phyloP scores from a whole-genome alignment of 2,113 vertebrate species.

The Cephalopholis sonnerati region DNA sequence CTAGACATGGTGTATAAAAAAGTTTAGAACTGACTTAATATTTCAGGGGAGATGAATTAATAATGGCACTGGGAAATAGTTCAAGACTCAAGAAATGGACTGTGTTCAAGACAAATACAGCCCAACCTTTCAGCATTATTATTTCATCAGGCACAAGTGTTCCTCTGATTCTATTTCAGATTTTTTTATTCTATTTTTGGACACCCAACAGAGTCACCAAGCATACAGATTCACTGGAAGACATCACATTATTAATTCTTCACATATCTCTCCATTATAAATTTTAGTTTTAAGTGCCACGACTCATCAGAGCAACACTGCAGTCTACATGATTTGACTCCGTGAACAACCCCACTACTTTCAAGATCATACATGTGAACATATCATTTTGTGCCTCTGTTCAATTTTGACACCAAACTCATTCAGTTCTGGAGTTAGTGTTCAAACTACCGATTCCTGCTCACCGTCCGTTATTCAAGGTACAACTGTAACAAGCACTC shows the following conservation, averaged over 20 bases:
- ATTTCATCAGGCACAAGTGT: not conserved
- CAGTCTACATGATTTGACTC: not conserved
- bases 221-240: not conserved
- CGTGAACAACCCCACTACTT: too few relatives aligned
- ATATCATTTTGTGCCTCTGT: not conserved
- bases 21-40: not conserved
- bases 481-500: not conserved
- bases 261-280: not conserved
- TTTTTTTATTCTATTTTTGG: not conserved
- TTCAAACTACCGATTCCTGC: conserved; percentile 1
- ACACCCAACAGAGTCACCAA: not conserved
- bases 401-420: not conserved
- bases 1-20: not conserved
- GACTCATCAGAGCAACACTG: not conserved
- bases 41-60: not conserved
- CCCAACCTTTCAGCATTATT: not conserved
- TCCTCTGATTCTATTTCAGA: not conserved
- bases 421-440: conserved; percentile 14
- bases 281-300: conserved; percentile 5
- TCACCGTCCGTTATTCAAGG: not conserved
- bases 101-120: not conserved
- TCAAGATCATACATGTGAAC: not conserved
- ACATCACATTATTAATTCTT: not conserved
- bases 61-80: not conserved
- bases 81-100: not conserved